Conservation (phyloP, 2,888 invertebrate species). For the Netelia virgata region DNA sequence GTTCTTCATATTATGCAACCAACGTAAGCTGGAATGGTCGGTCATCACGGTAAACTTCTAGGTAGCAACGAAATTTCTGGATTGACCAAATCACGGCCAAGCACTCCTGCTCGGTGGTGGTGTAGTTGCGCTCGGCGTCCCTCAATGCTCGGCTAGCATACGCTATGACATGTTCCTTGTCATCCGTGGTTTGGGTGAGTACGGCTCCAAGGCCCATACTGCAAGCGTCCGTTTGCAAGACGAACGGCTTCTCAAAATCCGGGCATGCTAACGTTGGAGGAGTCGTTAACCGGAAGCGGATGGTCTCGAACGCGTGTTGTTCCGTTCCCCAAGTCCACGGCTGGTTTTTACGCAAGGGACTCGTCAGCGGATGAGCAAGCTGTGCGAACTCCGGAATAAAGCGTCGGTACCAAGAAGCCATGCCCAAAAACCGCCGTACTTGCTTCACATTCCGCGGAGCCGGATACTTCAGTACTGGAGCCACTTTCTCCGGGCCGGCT, state of each 20-base stretch:
- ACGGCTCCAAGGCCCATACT: constrained; percentile 59
- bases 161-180: constrained; percentile 61
- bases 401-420: constrained; percentile 46
- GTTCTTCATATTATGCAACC: constrained; percentile 70
- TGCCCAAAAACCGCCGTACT: constrained; percentile 22
- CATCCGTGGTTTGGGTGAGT: constrained; percentile 45
- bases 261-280: constrained; percentile 28
- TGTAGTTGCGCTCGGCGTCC: constrained; percentile 60
- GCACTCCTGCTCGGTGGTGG: constrained; percentile 71
- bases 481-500: constrained; percentile 30
- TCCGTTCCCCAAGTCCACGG: constrained; percentile 31
- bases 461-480: neutral
- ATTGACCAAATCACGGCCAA: constrained; percentile 71
- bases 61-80: constrained; percentile 57
- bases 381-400: constrained; percentile 42
- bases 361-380: neutral
- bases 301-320: neutral
- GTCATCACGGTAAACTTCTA: constrained; percentile 72
- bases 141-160: constrained; percentile 65
- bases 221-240: constrained; percentile 70
- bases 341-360: neutral
- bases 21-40: constrained; percentile 71
- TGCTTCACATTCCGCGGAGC: constrained; percentile 29
- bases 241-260: constrained; percentile 49
- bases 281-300: neutral